These are phyloP conservation scores for Xenopus petersii DNA, from an alignment of 2,797 vertebrate species.

Conservation along the genomic window DNA sequence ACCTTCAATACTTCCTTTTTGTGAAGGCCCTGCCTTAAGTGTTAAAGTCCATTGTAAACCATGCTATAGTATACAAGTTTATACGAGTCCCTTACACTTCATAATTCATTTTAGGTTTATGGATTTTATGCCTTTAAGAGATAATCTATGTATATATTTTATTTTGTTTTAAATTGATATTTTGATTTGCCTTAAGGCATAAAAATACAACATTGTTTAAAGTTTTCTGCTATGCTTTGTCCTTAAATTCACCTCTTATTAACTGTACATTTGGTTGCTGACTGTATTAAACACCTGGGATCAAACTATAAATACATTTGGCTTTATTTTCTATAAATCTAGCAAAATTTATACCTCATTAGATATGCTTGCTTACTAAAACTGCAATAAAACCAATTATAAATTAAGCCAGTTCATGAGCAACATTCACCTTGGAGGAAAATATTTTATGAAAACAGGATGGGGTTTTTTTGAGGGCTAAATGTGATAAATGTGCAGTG, in stretches of 20 bases:
- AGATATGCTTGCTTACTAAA: constrained; percentile 31
- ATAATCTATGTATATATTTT: too few relatives aligned
- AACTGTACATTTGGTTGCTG: constrained; percentile 25
- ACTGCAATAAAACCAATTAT: constrained; percentile 39
- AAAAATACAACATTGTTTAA: background rate
- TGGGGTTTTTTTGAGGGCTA: constrained; percentile 3
- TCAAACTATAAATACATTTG: constrained; percentile 38
- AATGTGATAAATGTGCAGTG: constrained; percentile 24
- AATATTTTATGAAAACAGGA: constrained; percentile 20
- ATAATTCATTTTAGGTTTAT: too few relatives aligned
- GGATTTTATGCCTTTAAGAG: too few relatives aligned
- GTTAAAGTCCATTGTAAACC: too few relatives aligned
- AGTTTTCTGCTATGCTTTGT: constrained; percentile 7
- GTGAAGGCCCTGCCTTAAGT: too few relatives aligned
- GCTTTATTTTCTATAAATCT: constrained; percentile 33
- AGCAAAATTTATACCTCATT: constrained; percentile 42
- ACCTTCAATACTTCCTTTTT: too few relatives aligned
- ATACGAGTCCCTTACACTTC: too few relatives aligned
- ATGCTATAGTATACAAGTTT: too few relatives aligned
- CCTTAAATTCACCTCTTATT: constrained; percentile 34
- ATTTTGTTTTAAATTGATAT: too few relatives aligned
- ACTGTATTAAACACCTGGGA: constrained; percentile 38
- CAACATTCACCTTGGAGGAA: constrained; percentile 35
- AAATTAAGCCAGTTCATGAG: constrained; percentile 45
- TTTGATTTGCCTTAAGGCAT: too few relatives aligned